Conservation (phyloP, 1,140 invertebrate species). For the Latrodectus geometricus region DNA sequence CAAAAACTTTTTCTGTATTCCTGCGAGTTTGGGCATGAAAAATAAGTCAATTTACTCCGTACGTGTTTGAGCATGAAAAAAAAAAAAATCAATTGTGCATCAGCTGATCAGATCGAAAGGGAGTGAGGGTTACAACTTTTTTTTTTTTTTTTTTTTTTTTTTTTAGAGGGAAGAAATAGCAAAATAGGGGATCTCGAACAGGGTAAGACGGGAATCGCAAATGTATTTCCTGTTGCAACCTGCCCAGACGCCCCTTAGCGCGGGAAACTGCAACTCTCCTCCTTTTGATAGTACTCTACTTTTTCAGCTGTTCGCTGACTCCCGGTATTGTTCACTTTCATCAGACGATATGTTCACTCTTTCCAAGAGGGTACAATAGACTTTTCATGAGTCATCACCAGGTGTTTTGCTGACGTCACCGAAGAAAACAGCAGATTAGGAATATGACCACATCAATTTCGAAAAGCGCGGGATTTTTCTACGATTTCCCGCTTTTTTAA, state of each 20-base stretch:
- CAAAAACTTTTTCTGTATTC: too few species aligned
- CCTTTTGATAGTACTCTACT: conserved; percentile 1
- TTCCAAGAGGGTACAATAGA: conserved; percentile 19
- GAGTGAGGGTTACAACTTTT: neutral
- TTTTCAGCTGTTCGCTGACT: conserved; percentile 15
- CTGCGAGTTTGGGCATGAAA: too few species aligned
- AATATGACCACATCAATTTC: conserved; percentile 33
- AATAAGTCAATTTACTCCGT: too few species aligned
- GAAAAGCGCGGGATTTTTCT: neutral
- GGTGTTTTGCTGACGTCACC: conserved; percentile 22
- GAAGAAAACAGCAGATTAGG: conserved; percentile 14
- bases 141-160: too few species aligned
- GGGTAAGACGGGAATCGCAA: conserved; percentile 1
- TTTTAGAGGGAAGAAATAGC: neutral
- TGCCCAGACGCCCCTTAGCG: conserved; percentile 6
- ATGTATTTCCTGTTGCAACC: neutral
- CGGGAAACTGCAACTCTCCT: conserved; percentile 2
- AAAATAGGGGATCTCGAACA: conserved; percentile 5
- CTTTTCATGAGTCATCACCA: conserved; percentile 19
- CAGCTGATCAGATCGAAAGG: conserved; percentile 19
- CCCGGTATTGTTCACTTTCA: conserved; percentile 17
- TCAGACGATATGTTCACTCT: conserved; percentile 19
- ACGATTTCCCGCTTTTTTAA: neutral
- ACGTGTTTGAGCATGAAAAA: too few species aligned
- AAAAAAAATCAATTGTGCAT: neutral